Evolutionary conservation across 2,888 invertebrate species (phyloP).

Genomic region (Saturnia japonica): DNA sequence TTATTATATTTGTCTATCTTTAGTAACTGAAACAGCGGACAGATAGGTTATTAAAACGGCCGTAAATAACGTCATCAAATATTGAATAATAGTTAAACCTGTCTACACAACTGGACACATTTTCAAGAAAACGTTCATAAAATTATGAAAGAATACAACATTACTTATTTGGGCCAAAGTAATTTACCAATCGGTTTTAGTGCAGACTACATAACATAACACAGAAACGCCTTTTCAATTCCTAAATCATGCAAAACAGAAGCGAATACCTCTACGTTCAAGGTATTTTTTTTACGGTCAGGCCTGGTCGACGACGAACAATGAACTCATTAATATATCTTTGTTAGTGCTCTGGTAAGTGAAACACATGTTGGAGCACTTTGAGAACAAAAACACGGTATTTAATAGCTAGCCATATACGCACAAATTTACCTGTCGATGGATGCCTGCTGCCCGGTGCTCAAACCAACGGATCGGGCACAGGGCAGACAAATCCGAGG

Average conservation of each 20-base stretch:
- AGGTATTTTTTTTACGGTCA: not conserved
- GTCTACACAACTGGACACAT: not conserved
- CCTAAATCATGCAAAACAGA: not conserved
- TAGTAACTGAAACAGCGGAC: too few species aligned
- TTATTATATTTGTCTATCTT: too few species aligned
- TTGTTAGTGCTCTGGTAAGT: conserved; percentile 18
- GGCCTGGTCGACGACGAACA: conserved; percentile 16
- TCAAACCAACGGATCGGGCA: too few species aligned
- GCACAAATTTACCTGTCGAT: too few species aligned
- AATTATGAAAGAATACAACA: not conserved
- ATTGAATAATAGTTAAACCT: too few species aligned
- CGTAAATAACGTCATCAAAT: too few species aligned
- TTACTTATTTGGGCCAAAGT: not conserved
- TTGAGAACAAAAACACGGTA: conserved; percentile 12
- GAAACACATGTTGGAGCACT: conserved; percentile 6
- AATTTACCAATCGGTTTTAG: conserved; percentile 11
- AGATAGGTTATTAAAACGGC: too few species aligned
- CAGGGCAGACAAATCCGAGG: too few species aligned
- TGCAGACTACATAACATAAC: not conserved
- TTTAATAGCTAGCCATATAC: too few species aligned
- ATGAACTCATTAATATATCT: conserved; percentile 23
- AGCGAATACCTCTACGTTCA: not conserved
- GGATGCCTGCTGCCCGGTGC: too few species aligned
- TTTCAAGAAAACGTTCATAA: not conserved
- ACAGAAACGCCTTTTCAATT: not conserved